These are phyloP conservation scores for Staurois parvus DNA, from an alignment of 2,797 vertebrate species.

Conservation along the genomic window DNA sequence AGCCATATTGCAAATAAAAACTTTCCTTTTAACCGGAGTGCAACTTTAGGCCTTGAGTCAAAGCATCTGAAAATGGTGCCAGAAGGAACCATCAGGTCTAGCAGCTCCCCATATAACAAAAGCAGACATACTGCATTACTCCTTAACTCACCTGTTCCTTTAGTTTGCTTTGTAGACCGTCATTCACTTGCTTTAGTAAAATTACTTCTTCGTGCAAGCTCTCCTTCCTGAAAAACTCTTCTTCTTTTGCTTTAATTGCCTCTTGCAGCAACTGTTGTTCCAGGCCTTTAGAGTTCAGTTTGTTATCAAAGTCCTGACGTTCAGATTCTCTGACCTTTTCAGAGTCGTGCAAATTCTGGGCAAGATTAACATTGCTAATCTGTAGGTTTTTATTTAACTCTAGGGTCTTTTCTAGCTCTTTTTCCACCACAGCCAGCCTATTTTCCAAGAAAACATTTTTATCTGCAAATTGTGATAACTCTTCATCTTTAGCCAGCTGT, in stretches of 20 bases:
- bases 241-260: slow-evolving; percentile 77
- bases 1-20: no score
- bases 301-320: slow-evolving; percentile 78
- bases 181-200: slow-evolving; percentile 64
- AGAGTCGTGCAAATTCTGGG: slow-evolving; percentile 74
- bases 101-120: background rate
- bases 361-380: slow-evolving; percentile 73
- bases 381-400: slow-evolving; percentile 72
- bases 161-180: slow-evolving; percentile 68
- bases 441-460: slow-evolving; percentile 76
- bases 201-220: slow-evolving; percentile 68
- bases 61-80: no score
- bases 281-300: slow-evolving; percentile 75
- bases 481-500: slow-evolving; percentile 67
- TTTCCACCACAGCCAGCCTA: slow-evolving; percentile 70
- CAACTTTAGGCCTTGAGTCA: no score
- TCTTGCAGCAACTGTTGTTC: slow-evolving; percentile 76
- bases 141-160: slow-evolving; percentile 68
- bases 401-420: slow-evolving; percentile 69
- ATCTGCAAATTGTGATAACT: slow-evolving; percentile 68
- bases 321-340: slow-evolving; percentile 76
- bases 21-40: no score
- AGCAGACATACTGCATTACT: background rate
- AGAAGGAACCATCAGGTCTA: background rate
- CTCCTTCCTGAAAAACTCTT: slow-evolving; percentile 73